These are phyloP conservation scores for Neuroterus valhalla DNA, from an alignment of 1,140 invertebrate species.

Conservation along the genomic window DNA sequence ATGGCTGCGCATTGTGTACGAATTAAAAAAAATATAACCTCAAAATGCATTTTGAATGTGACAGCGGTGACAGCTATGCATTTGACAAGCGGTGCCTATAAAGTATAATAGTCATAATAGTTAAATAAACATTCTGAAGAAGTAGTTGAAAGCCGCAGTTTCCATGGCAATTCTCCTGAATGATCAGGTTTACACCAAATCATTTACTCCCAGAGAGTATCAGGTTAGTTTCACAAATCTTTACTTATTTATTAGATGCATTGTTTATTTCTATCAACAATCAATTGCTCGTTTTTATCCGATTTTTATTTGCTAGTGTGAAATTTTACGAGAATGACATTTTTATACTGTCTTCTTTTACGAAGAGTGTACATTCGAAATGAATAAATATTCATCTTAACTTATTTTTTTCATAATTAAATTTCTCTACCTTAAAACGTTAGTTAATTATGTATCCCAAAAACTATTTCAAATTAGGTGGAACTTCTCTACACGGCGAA, in stretches of 20 bases:
- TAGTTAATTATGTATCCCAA: too few species aligned
- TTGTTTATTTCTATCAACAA: neutral
- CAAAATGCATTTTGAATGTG: neutral
- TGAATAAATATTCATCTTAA: too few species aligned
- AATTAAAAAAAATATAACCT: constrained; percentile 15
- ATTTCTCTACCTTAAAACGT: too few species aligned
- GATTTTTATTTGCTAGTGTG: too few species aligned
- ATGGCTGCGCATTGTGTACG: neutral
- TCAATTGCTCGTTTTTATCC: constrained; percentile 35
- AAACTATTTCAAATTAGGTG: constrained; percentile 73
- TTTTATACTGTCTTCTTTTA: too few species aligned
- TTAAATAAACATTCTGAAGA: neutral
- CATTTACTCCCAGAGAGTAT: constrained; percentile 85
- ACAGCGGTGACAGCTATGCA: too few species aligned
- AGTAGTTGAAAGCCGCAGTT: constrained; percentile 47
- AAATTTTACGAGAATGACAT: too few species aligned
- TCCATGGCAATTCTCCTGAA: constrained; percentile 78
- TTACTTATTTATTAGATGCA: neutral
- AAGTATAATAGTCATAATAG: constrained; percentile 1
- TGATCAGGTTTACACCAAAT: constrained; percentile 81
- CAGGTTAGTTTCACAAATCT: constrained; percentile 74
- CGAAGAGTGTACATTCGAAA: too few species aligned
- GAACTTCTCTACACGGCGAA: constrained; percentile 88
- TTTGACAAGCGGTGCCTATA: constrained; percentile 5
- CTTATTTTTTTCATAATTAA: too few species aligned